Evolutionary conservation across 2,888 invertebrate genomes (phyloP).

Genomic region (Drosophila setosimentum): DNA sequence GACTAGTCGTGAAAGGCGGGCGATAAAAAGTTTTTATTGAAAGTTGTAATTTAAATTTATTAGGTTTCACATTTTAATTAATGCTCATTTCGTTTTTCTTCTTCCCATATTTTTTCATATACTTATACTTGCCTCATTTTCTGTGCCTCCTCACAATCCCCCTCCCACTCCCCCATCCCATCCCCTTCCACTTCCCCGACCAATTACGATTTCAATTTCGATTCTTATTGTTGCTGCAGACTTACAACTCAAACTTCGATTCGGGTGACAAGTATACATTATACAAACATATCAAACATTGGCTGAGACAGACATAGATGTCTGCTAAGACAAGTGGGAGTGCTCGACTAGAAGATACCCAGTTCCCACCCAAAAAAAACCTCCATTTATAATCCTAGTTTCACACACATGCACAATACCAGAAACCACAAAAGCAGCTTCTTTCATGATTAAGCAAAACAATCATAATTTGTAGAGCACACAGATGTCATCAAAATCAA

Average conservation of each 20-base stretch:
- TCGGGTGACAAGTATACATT: background rate
- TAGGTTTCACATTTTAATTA: slow-evolving; percentile 80
- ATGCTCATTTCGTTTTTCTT: slow-evolving; percentile 62
- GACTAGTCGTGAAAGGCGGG: slow-evolving; percentile 43
- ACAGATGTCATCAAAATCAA: background rate
- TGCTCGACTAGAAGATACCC: background rate
- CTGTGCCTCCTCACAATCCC: too few species aligned
- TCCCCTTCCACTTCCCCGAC: background rate
- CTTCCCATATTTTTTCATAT: background rate
- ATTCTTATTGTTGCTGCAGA: slow-evolving; percentile 5
- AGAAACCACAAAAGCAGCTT: background rate
- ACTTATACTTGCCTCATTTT: background rate
- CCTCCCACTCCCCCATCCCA: background rate
- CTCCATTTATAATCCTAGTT: background rate
- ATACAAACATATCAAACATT: background rate
- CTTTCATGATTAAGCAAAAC: background rate
- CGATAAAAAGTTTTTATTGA: slow-evolving; percentile 75
- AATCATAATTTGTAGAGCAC: background rate
- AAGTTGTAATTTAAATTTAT: slow-evolving; percentile 80
- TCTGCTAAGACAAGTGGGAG: background rate
- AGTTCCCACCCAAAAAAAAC: background rate
- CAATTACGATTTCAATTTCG: background rate
- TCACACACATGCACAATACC: too few species aligned
- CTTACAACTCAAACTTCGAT: background rate
- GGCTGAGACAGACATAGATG: background rate